Percentiles rank a stretch among this genome's conserved stretches.
Evolutionary conservation across 1,140 invertebrate genomes (phyloP).

Genomic region (Pectinophora gossypiella): DNA sequence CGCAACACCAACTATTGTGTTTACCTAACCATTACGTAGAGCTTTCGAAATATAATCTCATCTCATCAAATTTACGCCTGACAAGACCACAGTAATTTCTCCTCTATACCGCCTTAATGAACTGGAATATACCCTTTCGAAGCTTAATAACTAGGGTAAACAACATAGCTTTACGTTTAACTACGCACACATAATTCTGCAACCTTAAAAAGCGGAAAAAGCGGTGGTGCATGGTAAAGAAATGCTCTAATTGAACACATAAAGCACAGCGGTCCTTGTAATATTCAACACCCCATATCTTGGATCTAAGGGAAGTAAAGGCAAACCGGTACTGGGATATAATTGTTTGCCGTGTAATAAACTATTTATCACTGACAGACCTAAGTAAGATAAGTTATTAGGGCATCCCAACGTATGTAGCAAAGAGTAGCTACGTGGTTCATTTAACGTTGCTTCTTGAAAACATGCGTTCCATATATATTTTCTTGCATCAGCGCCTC

Average conservation of each 20-base stretch:
- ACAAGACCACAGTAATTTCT: neutral
- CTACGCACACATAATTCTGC: neutral
- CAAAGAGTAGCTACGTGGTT: too few relatives aligned
- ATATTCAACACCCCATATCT: conserved; percentile 17
- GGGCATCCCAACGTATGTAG: too few relatives aligned
- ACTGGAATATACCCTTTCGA: neutral
- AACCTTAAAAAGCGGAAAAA: neutral
- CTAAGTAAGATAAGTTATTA: too few relatives aligned
- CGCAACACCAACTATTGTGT: neutral
- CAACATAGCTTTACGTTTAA: neutral
- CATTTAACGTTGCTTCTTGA: too few relatives aligned
- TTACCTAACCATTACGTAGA: neutral
- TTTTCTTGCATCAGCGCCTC: too few relatives aligned
- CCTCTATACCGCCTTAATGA: neutral
- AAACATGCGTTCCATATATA: too few relatives aligned
- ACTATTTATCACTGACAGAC: conserved; percentile 32
- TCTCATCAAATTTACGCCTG: neutral
- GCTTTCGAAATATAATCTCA: conserved; percentile 2
- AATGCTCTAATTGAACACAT: conserved; percentile 20
- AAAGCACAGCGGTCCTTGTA: conserved; percentile 19
- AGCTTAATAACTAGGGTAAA: neutral
- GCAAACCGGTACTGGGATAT: conserved; percentile 4
- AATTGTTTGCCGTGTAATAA: conserved; percentile 17
- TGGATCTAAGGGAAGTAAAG: neutral
- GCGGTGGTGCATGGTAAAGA: neutral